phyloP scores from a whole-genome alignment of 2,797 vertebrate species.

The Liasis olivaceus region DNA sequence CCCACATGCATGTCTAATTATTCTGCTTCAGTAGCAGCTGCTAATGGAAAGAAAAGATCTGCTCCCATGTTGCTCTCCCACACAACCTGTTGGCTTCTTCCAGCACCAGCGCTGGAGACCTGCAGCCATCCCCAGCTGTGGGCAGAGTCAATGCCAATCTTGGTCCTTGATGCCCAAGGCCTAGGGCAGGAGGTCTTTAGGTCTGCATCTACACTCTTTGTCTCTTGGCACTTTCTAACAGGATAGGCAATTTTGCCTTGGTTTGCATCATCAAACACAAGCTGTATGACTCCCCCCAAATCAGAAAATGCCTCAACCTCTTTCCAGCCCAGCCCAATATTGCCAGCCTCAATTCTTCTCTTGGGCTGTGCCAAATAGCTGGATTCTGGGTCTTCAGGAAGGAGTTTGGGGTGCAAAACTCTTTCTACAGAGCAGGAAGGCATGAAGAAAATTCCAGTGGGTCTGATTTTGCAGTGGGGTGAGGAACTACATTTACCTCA shows the following conservation, averaged over 20 bases:
- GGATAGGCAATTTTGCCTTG: neutral
- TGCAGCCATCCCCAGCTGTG: neutral
- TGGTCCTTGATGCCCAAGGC: neutral
- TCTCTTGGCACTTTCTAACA: neutral
- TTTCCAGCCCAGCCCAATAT: neutral
- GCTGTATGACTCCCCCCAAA: neutral
- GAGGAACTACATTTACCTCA: neutral
- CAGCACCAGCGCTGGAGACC: neutral
- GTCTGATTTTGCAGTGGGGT: neutral
- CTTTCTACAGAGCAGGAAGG: neutral
- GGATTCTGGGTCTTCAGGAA: neutral
- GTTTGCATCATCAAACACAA: neutral
- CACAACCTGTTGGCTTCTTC: too few relatives aligned
- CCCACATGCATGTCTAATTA: constrained; percentile 26
- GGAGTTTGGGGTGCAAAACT: neutral
- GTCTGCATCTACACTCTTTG: neutral
- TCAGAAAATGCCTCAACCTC: neutral
- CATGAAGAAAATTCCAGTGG: neutral
- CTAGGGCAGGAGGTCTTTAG: neutral
- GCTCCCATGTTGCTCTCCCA: neutral
- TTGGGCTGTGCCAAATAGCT: neutral
- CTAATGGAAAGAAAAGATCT: constrained; percentile 11
- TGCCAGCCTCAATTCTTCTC: neutral
- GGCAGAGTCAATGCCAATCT: neutral
- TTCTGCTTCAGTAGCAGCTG: constrained; percentile 15